Evolutionary conservation across 2,888 invertebrate species (phyloP), one percentile per base, ranked within the genome.

Genomic region (Lamellibrachia columna): DNA sequence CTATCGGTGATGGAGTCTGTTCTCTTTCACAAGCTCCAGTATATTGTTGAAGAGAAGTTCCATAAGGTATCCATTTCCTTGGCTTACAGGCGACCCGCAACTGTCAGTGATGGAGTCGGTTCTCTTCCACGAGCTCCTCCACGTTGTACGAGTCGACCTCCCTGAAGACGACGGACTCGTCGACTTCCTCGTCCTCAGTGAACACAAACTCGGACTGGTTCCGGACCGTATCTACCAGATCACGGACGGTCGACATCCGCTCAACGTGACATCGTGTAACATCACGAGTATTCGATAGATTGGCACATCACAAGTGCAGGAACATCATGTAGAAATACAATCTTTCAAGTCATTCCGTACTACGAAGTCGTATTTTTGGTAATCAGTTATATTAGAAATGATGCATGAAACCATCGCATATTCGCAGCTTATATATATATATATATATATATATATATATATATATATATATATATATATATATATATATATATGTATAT

Each of bases 111-210:
- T 95, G 40, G 95, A 95, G 28, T 92, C 93, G 28, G 58, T 95
- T 2, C 92, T 92, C 22, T 93, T 94, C 52, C 94, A 95, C 93
- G 95, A 95, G 93, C 92, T 95, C 91, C 91, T 95, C 8, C 94
- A 94, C 90, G 55, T 93, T 6, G 94, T 95, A 53, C 92, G 94
- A 90, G 93, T 94, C n/a, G 93, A 94, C 58, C 91, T 92, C 53
- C 93, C 93, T 52, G 53, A 15, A n/a, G 93, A 94, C 55, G 94
- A 95, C 90, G 92, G 53, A 0, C 58, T 94, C 7, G 93, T 93
- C 91, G 95, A 95, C 92, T 95, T 94, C 92, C 93, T 95, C 40
- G 94, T 94, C 11, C 94, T 94, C 93, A 94, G 94, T 75, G 90
- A 93, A 22, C 92, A 93, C 15, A 94, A 94, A 91, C 92, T 93